Base-by-base conservation (phyloP, 23 tunicate genomes). In the Styela plicata region DNA sequence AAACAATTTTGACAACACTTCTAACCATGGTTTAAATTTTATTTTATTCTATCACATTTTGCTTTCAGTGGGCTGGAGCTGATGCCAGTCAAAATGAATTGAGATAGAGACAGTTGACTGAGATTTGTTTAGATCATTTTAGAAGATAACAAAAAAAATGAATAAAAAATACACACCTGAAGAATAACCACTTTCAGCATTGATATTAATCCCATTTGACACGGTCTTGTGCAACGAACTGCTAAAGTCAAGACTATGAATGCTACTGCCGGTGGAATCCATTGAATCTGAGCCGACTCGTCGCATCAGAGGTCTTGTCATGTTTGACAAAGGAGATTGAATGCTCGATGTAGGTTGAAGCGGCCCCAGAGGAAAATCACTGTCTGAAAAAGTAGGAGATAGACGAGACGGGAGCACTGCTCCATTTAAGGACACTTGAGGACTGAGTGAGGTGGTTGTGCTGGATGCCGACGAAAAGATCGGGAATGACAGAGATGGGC, bases 141-240 rank as follows among this genome's bases (percentile, higher is more conserved):
- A n/a, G n/a, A n/a, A n/a, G n/a, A n/a, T n/a, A n/a, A n/a, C n/a
- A n/a, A n/a, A 78, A 13, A 63, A 19, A 57, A 63, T 74, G 21
- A 23, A 74, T 33, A 70, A 31, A 20, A 20, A 1, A 75, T 63
- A 70, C 85, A 33, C 85, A 90, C 96, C 83, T 85, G 96, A 90
- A 52, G 96, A 90, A 70, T 90, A 90, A 29, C 96, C 96, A 85
- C 96, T 90, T 32, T 90, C 96, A 35, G 85, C 85, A 63, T 85
- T 85, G 1, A 83, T 28, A 64, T 85, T 85, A 71, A 71, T 71
- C 16, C 84, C 94, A 27, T 83, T 87, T 33, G 85, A 85, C 32
- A 33, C 33, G 13, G 87, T 74, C 24, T 34, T 62, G 33, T 64
- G 32, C 28, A 35, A 27, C 16, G 57, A 28, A 32, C 61, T 63